phyloP scores from a whole-genome alignment of 2,113 vertebrate species.

The Heptranchias perlo region DNA sequence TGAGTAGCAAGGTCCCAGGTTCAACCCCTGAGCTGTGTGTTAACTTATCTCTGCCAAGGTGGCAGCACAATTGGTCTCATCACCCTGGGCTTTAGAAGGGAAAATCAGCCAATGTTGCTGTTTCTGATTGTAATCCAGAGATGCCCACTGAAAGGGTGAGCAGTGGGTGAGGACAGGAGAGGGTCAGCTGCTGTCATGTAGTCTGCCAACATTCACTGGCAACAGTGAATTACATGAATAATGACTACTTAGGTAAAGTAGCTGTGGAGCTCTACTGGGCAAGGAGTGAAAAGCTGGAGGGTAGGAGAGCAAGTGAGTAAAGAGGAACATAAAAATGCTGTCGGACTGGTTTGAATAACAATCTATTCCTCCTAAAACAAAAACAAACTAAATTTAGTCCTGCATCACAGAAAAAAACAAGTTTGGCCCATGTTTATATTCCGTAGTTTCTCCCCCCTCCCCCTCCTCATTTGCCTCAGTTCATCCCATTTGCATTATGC shows the following conservation, averaged over 20 bases:
- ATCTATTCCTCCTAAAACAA: background rate
- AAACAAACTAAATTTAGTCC: background rate
- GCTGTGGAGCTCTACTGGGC: background rate
- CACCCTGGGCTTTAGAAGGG: background rate
- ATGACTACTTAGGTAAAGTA: background rate
- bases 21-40: background rate
- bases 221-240: background rate
- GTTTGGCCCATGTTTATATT: background rate
- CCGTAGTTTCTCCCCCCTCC: too few species aligned
- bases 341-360: background rate
- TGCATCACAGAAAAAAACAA: background rate
- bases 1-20: background rate
- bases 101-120: background rate
- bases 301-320: background rate
- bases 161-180: background rate
- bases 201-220: background rate
- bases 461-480: too few species aligned
- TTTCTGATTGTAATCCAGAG: background rate
- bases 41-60: background rate
- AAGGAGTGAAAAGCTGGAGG: background rate
- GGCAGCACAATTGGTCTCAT: background rate
- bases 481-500: too few species aligned
- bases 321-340: background rate
- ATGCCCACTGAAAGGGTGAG: background rate
- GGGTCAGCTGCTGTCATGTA: background rate